Evolutionary conservation across 2,797 vertebrate genomes (phyloP), one percentile per base, ranked within the genome.

Genomic region (Hoplostethus atlanticus): DNA sequence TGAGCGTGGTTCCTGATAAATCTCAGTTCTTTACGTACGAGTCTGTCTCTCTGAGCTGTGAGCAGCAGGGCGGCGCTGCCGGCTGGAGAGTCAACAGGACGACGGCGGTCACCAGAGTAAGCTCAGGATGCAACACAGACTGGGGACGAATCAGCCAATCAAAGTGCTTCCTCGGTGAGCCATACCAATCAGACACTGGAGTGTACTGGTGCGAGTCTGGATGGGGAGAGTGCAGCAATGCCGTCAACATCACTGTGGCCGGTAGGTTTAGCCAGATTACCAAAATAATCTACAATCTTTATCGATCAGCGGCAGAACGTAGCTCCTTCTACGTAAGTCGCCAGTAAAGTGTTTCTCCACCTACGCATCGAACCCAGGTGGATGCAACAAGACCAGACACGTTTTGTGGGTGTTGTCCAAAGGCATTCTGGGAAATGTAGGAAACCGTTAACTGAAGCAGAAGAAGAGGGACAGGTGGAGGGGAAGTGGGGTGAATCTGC

Each of bases 161-260:
- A n/a, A 34, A 58, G 17, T 73, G 70, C 40, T 13, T 21, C 2
- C 60, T 79, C 30, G 44, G 8, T 7, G 42, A 4, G n/a, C 46
- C 46, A 11, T 28, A n/a, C 15, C 56, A 8, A 16, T n/a, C 13
- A 0, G 10, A 73, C 52, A 63, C 48, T 11, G 76, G 76, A 15
- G 63, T 54, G 36, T 76, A 76, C 73, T 76, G 64, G 73, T 76
- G 73, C 47, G 38, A 64, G 59, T 76, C 73, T 36, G 60, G 34
- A 10, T n/a, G 44, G 2, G 66, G 52, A 44, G 17, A 51, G 10
- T 16, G 38, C 30, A 69, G 73, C 30, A 44, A 57, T 11, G 42
- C 60, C 30, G 34, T 64, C 59, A 69, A 64, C 15, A 48, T 76
- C 31, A 76, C 66, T 2, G 60, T 76, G 13, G 12, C 46, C 25